These are phyloP conservation scores for Callyntrura guangdongensis DNA, from an alignment of 2,888 invertebrate species.

Conservation along the genomic window DNA sequence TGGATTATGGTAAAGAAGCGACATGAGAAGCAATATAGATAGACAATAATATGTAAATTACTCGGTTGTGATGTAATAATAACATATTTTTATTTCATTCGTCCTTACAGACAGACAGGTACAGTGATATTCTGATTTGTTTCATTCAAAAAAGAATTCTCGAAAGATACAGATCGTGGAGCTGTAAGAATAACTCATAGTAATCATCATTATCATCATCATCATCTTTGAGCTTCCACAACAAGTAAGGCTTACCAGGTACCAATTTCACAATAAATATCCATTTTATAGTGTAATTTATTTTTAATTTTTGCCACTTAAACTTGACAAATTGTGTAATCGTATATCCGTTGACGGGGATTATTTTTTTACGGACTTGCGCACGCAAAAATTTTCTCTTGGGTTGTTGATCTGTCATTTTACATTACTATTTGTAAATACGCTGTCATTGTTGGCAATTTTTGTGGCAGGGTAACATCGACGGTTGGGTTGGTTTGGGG, in stretches of 20 bases:
- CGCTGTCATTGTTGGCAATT: constrained; percentile 23
- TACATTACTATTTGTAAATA: background rate
- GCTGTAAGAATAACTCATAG: constrained; percentile 49
- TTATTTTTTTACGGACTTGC: too few species aligned
- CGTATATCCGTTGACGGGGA: constrained; percentile 8
- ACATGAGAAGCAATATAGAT: constrained; percentile 56
- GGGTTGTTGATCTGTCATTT: constrained; percentile 25
- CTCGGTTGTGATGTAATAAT: constrained; percentile 20
- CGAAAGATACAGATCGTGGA: constrained; percentile 40
- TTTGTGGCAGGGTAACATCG: background rate
- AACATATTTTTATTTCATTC: constrained; percentile 37
- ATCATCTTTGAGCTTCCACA: background rate
- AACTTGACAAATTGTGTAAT: constrained; percentile 46
- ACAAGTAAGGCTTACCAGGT: background rate
- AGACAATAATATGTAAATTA: constrained; percentile 59
- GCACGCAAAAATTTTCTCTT: too few species aligned
- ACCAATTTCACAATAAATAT: background rate
- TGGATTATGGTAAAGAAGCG: constrained; percentile 56
- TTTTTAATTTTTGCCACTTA: constrained; percentile 48
- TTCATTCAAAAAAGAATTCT: constrained; percentile 13
- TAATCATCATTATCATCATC: constrained; percentile 46
- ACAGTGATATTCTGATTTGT: constrained; percentile 30
- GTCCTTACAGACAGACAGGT: too few species aligned
- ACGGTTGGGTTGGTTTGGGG: constrained; percentile 13
- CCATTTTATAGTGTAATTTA: constrained; percentile 38